Base-by-base conservation (phyloP, 2,113 vertebrate species). In the Clarias macrocephalus region DNA sequence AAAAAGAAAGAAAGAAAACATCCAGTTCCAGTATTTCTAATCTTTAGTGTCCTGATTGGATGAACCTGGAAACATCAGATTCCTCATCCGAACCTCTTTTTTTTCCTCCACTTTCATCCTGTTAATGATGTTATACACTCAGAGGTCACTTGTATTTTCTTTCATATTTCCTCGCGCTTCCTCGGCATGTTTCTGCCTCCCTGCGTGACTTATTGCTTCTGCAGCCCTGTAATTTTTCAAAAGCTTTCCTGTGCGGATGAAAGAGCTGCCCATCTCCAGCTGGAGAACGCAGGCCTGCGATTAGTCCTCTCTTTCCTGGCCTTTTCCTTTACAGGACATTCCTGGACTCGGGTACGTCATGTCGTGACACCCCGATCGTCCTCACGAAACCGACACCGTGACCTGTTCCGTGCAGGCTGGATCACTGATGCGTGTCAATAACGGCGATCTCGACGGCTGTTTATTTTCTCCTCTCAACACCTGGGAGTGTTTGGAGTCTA, bases 401-500 rank as follows among this genome's bases (percentile, higher is more conserved):
- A 65, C 25, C 33, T 25, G 4, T 28, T 86, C 72, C n/a, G 3
- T 28, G 33, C 48, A 48, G 4, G 56, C 18, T 56, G 56, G 28
- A 91, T 93, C 91, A 91, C 92, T 93, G 91, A 93, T 91, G 87
- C 76, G 48, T 48, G 48, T 48, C 48, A 48, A 84, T 72, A 85
- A 89, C 92, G 90, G 87, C 91, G 23, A 75, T 91, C 91, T 85
- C 88, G 89, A 90, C 89, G 88, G 91, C 89, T 86, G 76, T 89
- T 82, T 87, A 81, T 63, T 90, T 57, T n/a, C 16, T 54, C n/a
- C 84, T 81, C 75, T 88, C 86, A 90, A 93, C 94, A 95, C 94
- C 94, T 95, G 94, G 91, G 93, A 92, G 93, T 94, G 93, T 94
- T 94, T 94, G 91, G 91, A 65, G 33, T 90, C 91, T 94, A 95